phyloP scores from a whole-genome alignment of 2,113 vertebrate species.

The Chinchilla lanigera region DNA sequence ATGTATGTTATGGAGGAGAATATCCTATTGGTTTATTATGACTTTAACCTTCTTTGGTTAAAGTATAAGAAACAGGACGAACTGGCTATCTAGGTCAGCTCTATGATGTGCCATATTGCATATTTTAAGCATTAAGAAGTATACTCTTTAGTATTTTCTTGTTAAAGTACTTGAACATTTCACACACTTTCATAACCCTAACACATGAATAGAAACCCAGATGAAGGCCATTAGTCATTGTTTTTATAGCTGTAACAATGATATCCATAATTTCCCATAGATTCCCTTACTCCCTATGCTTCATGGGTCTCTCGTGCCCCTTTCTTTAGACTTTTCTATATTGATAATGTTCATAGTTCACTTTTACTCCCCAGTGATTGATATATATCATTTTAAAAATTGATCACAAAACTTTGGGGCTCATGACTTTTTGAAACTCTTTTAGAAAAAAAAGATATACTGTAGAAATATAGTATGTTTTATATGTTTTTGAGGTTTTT shows the following conservation, averaged over 20 bases:
- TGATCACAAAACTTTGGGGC: not conserved
- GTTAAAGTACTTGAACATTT: not conserved
- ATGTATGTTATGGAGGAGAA: not conserved
- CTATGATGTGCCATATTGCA: not conserved
- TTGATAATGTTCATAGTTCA: not conserved
- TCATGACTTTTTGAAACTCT: not conserved
- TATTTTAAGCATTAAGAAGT: not conserved
- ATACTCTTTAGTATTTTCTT: not conserved
- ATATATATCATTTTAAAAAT: not conserved
- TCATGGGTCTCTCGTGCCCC: not conserved
- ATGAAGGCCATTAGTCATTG: not conserved
- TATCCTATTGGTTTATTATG: not conserved
- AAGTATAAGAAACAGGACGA: not conserved
- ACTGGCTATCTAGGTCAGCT: not conserved
- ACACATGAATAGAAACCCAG: not conserved
- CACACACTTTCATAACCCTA: not conserved
- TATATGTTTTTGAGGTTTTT: not conserved
- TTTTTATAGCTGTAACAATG: not conserved
- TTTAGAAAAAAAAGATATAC: not conserved
- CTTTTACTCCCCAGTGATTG: not conserved
- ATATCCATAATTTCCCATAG: not conserved
- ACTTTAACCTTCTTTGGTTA: not conserved
- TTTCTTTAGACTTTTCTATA: not conserved
- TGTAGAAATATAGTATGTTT: not conserved
- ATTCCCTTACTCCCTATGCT: not conserved